Conservation (phyloP, 1,140 invertebrate species). For the Neocloeon triangulifer region DNA sequence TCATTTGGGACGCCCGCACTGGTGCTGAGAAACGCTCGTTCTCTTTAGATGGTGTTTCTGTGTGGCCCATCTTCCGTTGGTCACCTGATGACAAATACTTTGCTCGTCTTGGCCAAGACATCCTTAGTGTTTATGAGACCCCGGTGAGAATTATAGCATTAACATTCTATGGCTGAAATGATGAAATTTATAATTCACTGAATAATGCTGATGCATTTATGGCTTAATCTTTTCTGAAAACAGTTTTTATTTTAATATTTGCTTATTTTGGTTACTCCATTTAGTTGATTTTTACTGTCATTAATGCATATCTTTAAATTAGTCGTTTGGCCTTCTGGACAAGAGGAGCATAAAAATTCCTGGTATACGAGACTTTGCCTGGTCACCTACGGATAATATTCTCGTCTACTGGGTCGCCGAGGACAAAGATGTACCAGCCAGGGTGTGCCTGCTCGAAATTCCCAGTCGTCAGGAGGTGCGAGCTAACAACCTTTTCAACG, state of each 20-base stretch:
- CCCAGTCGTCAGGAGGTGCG: slow-evolving; percentile 69
- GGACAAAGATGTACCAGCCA: slow-evolving; percentile 72
- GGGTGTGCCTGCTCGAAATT: slow-evolving; percentile 63
- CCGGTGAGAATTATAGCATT: no score
- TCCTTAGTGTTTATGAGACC: slow-evolving; percentile 88
- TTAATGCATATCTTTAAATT: no score
- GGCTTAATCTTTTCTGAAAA: neutral
- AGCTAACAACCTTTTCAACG: slow-evolving; percentile 93
- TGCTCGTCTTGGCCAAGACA: slow-evolving; percentile 62
- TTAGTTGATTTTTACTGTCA: no score
- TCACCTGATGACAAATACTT: slow-evolving; percentile 93
- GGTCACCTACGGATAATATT: slow-evolving; percentile 92
- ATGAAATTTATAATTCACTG: neutral
- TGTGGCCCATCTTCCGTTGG: slow-evolving; percentile 93
- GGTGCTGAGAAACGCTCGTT: slow-evolving; percentile 85
- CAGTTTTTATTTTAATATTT: slow-evolving; percentile 3
- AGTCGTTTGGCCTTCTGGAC: slow-evolving; percentile 77
- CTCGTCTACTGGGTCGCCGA: slow-evolving; percentile 98
- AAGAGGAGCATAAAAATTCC: slow-evolving; percentile 87
- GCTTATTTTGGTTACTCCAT: slow-evolving; percentile 9
- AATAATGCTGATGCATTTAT: slow-evolving; percentile 4
- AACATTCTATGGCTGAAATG: no score
- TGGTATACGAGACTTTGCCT: slow-evolving; percentile 85
- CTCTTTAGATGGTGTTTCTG: slow-evolving; percentile 52
- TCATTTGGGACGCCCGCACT: slow-evolving; percentile 86